These are phyloP conservation scores for Achatina immaculata DNA, from an alignment of 1,140 invertebrate genomes.

Conservation along the genomic window DNA sequence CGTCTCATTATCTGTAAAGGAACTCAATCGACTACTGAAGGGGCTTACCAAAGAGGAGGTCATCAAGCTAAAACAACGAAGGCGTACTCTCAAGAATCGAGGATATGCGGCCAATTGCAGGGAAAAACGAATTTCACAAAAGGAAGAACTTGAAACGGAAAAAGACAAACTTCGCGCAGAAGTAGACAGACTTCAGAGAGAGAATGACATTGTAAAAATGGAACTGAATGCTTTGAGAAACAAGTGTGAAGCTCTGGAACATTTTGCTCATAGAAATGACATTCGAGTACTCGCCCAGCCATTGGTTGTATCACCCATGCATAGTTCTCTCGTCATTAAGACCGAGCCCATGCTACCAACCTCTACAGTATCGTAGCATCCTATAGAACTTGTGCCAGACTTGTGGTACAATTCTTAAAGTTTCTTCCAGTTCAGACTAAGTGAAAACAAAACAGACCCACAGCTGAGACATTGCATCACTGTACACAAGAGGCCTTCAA, in stretches of 20 bases:
- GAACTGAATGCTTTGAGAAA: conserved; percentile 63
- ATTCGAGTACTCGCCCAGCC: conserved; percentile 51
- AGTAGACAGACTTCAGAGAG: conserved; percentile 62
- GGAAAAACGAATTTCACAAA: conserved; percentile 69
- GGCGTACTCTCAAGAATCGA: conserved; percentile 96
- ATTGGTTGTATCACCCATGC: conserved; percentile 47
- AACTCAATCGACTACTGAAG: conserved; percentile 94
- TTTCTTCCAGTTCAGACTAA: not conserved
- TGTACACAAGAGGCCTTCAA: conserved; percentile 14
- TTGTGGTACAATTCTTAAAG: not conserved
- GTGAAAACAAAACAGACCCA: not conserved
- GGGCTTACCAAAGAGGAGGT: conserved; percentile 91
- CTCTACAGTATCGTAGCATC: conserved; percentile 22
- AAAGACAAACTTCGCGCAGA: conserved; percentile 71
- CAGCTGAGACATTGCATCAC: not conserved
- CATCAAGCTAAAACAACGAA: conserved; percentile 92
- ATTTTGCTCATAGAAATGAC: conserved; percentile 62
- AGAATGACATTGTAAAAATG: conserved; percentile 67
- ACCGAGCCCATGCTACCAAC: conserved; percentile 46
- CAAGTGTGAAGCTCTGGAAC: conserved; percentile 65
- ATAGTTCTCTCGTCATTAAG: conserved; percentile 56
- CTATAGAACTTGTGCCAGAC: not conserved
- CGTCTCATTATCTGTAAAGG: conserved; percentile 91
- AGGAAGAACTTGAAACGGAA: conserved; percentile 81
- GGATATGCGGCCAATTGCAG: conserved; percentile 99